Evolutionary conservation across 1,140 invertebrate genomes (phyloP), one percentile per base, ranked within the genome.

Genomic region (Eulimnadia texana): DNA sequence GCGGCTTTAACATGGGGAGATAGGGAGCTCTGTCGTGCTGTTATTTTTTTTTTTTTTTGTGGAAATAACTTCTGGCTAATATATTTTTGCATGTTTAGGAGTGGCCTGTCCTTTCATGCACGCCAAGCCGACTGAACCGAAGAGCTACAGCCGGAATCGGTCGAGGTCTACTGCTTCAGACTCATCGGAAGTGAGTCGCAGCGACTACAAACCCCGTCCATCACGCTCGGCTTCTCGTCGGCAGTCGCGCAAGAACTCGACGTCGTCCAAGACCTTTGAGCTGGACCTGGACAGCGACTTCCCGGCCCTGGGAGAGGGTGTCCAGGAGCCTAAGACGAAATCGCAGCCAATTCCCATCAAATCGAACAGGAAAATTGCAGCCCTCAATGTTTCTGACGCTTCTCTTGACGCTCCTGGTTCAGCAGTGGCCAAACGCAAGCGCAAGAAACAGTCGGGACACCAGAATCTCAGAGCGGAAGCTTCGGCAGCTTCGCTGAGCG

Each of bases 251-350:
- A 19, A 19, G 10, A 33, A n/a, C 33, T 57, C 28, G 55, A 42
- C 33, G 24, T 29, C 55, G 28, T 29, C 27, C 55, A 66, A 62
- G 13, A 64, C 63, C 6, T 68, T 68, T 63, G 66, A 68, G 63
- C 63, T 68, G 16, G 64, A 66, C 28, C 67, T 66, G n/a, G 67
- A 68, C 55, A 64, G 63, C 50, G 67, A 68, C 59, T 68, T 68
- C 50, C 67, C 67, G 9, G 60, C 66, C n/a, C 58, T 68, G 22
- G 65, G 65, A 11, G 64, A 64, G 42, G 59, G 62, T 20, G 50
- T 20, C n/a, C 1, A n/a, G 20, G 55, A 20, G 13, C 55, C 54
- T 19, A n/a, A 27, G 54, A 3, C 33, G 6, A 27, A 57, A 25
- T 57, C 55, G 22, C 55, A 33, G 13, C 55, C 55, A 20, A 57